These are phyloP conservation scores for Characodon lateralis DNA, from an alignment of 2,797 vertebrate species.

Conservation along the genomic window DNA sequence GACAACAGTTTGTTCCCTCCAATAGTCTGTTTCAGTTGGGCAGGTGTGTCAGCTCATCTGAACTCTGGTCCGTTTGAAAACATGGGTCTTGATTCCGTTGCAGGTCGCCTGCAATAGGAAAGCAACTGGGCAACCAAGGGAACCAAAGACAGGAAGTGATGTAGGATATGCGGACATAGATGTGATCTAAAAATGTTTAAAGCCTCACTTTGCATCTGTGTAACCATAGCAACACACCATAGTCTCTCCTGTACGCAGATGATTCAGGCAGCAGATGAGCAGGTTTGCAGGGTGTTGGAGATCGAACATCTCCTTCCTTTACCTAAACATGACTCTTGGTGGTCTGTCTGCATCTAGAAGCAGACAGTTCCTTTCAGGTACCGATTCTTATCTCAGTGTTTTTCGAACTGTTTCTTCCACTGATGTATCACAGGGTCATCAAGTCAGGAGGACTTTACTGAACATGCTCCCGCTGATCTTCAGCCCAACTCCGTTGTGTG, in stretches of 20 bases:
- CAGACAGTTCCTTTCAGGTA: neutral
- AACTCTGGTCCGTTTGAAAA: neutral
- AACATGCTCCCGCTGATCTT: neutral
- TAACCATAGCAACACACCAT: neutral
- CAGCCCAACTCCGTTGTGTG: neutral
- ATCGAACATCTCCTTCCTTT: neutral
- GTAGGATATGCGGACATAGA: neutral
- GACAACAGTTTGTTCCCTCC: neutral
- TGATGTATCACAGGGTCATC: neutral
- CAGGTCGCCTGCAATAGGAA: neutral
- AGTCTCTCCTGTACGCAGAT: neutral
- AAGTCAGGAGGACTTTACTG: neutral
- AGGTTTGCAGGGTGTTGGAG: neutral
- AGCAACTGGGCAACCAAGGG: neutral
- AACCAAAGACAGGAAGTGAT: neutral
- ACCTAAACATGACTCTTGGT: neutral
- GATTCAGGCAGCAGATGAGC: neutral
- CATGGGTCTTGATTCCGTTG: neutral
- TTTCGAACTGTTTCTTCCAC: neutral
- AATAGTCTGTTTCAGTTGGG: no score
- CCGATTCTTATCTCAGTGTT: neutral
- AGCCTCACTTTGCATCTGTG: neutral
- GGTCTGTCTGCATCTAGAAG: neutral
- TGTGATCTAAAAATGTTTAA: neutral
- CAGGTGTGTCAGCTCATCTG: neutral